Evolutionary conservation across 2,113 vertebrate genomes (phyloP), one percentile per base, ranked within the genome.

Genomic region (Cyphomyrus discorhynchus): DNA sequence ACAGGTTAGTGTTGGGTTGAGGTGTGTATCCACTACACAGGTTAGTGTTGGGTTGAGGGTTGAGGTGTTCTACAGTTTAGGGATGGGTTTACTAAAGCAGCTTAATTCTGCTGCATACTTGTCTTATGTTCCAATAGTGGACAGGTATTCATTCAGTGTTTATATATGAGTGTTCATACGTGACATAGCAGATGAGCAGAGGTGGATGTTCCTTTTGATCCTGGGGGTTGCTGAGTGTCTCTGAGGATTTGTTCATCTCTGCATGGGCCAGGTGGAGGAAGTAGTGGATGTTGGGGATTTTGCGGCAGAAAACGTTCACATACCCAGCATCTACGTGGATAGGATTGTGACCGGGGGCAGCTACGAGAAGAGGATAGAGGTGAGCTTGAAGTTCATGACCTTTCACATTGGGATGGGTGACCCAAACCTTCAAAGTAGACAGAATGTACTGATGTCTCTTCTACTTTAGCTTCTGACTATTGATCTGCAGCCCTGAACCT

Each of bases 281-380:
- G 96, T 98, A 89, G 97, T 98, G 87, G 96, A 97, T 90, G 86
- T 96, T 90, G 97, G 97, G 90, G 91, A 95, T 5, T 97, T 98
- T 95, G 93, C 95, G 6, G 92, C 97, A 10, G 97, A 98, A 93
- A 96, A 97, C 46, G 96, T 98, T 85, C 97, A 98, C 74, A 94
- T 97, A 91, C 97, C 97, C 15, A 96, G 96, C 91, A 97, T 98
- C 88, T 98, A 97, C 58, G 95, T 98, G 6, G 96, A 98, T 92
- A 95, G 96, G 50, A 93, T 98, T n/a, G 95, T 97, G 92, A 94
- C 96, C 80, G 97, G 97, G 89, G 95, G 94, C 35, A 95, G 94
- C 85, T 98, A 96, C 91, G 95, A 97, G 93, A 97, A 97, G 90
- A 96, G 96, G 93, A 98, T 97, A 90, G 97, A 98, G 95, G 97